Evolutionary conservation across 2,888 invertebrate genomes (phyloP), one percentile per base, ranked within the genome.

Genomic region (Dascillus cervinus): DNA sequence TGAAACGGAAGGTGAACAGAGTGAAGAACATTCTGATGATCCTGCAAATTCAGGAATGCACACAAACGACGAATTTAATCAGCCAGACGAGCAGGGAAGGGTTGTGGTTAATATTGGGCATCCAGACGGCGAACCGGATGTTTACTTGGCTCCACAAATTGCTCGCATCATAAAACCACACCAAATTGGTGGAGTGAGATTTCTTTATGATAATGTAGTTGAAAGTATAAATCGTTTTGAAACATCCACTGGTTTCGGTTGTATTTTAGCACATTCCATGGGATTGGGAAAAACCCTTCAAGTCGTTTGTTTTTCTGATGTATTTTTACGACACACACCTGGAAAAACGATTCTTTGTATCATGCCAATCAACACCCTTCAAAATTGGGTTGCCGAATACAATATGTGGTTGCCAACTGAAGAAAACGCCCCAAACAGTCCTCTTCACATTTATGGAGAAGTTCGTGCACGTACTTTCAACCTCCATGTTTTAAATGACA

Each of bases 261-360:
- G 97, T 62, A 96, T 98, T 51, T 70, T 98, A 29, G 97, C 97
- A 1, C 97, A 98, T 69, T 94, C 94, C 23, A 98, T 98, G 98
- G 98, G 98, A 2, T 73, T 98, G 13, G 98, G 98, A n/a, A 98
- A 98, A 69, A 98, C 97, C 0, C 70, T 98, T 34, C 91, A 65
- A 43, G 86, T 96, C 33, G 88, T 96, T 32, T 88, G 91, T 44
- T 97, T 98, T 69, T 87, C 88, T 58, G 97, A 98, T 67, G 84
- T 96, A 52, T 94, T 97, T 65, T 73, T 97, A 48, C 72, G 94
- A 29, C 84, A 91, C 61, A 95, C 95, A 0, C 73, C 74, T 12
- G 87, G 90, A 3, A 87, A 82, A 60, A 88, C 85, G 8, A 89
- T 96, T 1, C 68, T 99, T 20, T 89, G 94, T 56, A 95, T 98